Percentiles rank a stretch among this genome's conserved stretches.
Evolutionary conservation across 2,797 vertebrate genomes (phyloP).

Genomic region (Halcyon smyrnensis): DNA sequence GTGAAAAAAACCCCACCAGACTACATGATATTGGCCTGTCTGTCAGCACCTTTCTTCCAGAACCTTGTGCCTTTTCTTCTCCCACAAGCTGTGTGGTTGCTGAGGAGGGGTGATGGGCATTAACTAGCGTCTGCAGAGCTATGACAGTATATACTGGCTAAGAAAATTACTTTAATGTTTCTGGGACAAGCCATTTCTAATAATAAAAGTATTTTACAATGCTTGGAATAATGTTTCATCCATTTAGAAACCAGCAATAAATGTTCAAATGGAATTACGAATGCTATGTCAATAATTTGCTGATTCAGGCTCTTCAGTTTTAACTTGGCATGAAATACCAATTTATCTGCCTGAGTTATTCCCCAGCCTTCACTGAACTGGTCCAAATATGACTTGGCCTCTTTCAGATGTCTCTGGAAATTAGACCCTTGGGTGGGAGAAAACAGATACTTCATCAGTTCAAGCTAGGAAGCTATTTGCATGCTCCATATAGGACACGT

Average conservation of each 20-base stretch:
- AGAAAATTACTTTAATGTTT: background rate
- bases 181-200: background rate
- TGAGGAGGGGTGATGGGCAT: background rate
- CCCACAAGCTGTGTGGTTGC: background rate
- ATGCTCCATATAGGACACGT: background rate
- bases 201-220: background rate
- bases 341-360: background rate
- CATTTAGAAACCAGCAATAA: background rate
- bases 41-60: background rate
- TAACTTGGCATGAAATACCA: background rate
- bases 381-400: background rate
- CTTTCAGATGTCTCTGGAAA: background rate
- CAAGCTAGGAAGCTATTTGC: background rate
- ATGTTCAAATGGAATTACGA: background rate
- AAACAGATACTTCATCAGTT: background rate
- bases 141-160: rapidly evolving
- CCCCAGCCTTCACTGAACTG: background rate
- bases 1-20: background rate
- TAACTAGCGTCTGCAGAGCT: background rate
- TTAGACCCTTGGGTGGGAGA: background rate
- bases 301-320: background rate
- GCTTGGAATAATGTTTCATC: background rate
- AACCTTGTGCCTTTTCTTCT: background rate
- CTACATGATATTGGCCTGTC: background rate
- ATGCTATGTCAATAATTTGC: background rate